phyloP scores from a whole-genome alignment of 2,113 vertebrate species.

The Peromyscus californicus region DNA sequence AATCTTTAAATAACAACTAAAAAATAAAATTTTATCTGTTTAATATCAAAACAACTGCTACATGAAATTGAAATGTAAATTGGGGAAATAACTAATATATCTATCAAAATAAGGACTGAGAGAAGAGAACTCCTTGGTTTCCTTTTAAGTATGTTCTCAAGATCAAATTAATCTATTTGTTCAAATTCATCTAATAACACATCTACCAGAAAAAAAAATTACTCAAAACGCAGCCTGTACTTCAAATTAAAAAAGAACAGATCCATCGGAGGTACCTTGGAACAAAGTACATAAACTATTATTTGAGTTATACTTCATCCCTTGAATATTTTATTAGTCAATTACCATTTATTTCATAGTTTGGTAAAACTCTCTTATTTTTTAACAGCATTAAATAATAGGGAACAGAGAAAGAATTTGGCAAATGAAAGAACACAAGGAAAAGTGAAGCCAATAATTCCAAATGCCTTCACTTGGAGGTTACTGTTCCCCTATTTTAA shows the following conservation, averaged over 20 bases:
- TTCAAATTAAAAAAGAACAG: not conserved
- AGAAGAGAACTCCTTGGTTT: not conserved
- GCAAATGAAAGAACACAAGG: not conserved
- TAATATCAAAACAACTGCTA: not conserved
- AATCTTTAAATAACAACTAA: not conserved
- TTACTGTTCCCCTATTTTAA: not conserved
- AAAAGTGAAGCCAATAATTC: not conserved
- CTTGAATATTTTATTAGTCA: not conserved
- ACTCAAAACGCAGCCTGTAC: not conserved
- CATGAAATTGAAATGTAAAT: not conserved
- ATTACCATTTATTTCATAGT: not conserved
- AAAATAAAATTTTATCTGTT: slow-evolving; percentile 44
- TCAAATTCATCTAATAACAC: not conserved
- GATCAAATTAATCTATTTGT: not conserved
- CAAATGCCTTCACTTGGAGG: not conserved
- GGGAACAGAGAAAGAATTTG: not conserved
- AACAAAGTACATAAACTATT: not conserved
- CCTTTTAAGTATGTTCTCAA: not conserved
- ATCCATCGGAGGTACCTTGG: not conserved
- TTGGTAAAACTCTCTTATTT: slow-evolving; percentile 28
- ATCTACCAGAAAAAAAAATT: slow-evolving; percentile 2
- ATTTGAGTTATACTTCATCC: not conserved
- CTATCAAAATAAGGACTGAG: not conserved
- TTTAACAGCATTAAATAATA: not conserved
- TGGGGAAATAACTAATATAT: not conserved